A percentile compares a stretch with the other conserved stretches of the same genome.
phyloP scores from a whole-genome alignment of 1,140 invertebrate species.

The Drosophila busckii region DNA sequence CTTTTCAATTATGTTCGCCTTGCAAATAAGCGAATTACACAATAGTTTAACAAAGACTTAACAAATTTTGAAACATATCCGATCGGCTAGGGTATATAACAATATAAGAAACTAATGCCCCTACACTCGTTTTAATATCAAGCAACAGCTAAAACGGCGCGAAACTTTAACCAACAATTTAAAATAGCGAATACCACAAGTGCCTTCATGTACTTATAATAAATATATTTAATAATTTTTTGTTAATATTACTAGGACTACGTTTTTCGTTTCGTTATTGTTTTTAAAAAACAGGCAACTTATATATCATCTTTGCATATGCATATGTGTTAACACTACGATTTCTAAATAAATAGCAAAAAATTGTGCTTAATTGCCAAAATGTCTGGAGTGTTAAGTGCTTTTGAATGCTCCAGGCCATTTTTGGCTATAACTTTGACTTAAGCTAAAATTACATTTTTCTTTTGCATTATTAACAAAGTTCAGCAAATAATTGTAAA shows the following conservation, averaged over 20 bases:
- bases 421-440: conserved; percentile 23
- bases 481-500: conserved; percentile 72
- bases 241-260: conserved; percentile 16
- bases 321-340: conserved; percentile 38
- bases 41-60: conserved; percentile 35
- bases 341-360: conserved; percentile 36
- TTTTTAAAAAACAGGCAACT: conserved; percentile 74
- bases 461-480: conserved; percentile 54
- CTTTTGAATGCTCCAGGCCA: too few relatives aligned
- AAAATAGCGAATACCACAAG: conserved; percentile 32
- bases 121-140: conserved; percentile 70
- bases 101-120: conserved; percentile 51
- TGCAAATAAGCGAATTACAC: conserved; percentile 16
- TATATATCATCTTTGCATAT: conserved; percentile 41
- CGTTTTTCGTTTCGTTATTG: conserved; percentile 14
- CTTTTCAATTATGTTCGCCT: conserved; percentile 6
- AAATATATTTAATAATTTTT: conserved; percentile 26
- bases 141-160: conserved; percentile 55
- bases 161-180: conserved; percentile 45
- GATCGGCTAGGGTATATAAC: conserved; percentile 26
- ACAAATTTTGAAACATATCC: conserved; percentile 31
- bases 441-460: conserved; percentile 41
- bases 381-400: too few relatives aligned
- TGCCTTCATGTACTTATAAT: conserved; percentile 32
- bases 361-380: conserved; percentile 62